phyloP scores from a whole-genome alignment of 2,113 vertebrate species.

The Neotoma lepida region DNA sequence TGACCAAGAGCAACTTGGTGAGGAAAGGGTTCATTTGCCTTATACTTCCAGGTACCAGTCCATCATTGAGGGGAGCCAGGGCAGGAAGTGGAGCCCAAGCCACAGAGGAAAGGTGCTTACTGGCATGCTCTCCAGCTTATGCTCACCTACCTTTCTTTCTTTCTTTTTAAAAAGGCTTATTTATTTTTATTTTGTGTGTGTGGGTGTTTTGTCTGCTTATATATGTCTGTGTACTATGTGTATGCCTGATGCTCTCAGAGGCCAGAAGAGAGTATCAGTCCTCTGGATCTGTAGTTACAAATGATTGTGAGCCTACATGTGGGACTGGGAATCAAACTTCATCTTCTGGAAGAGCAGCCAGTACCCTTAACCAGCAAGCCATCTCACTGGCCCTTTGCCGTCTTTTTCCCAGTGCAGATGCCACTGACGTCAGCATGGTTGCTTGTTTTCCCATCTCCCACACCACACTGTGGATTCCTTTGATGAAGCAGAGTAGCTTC shows the following conservation, averaged over 20 bases:
- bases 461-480: neutral
- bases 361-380: too few species aligned
- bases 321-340: neutral
- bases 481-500: neutral
- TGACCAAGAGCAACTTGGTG: neutral
- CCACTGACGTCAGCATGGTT: neutral
- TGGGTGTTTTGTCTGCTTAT: neutral
- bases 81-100: neutral
- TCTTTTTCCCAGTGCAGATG: neutral
- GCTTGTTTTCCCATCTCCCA: neutral
- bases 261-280: neutral
- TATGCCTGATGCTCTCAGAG: neutral
- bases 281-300: neutral
- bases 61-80: neutral
- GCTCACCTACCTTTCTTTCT: neutral
- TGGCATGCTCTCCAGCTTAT: neutral
- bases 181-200: too few species aligned
- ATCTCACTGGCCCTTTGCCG: neutral
- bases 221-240: neutral
- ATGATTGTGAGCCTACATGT: neutral
- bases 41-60: neutral
- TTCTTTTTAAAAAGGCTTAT: neutral
- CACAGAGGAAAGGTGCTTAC: neutral
- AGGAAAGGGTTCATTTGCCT: neutral
- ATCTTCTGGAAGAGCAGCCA: neutral